Base-by-base conservation (phyloP, 64 coral and sea anemone genomes). In the Hydrozoanthus tunicans region DNA sequence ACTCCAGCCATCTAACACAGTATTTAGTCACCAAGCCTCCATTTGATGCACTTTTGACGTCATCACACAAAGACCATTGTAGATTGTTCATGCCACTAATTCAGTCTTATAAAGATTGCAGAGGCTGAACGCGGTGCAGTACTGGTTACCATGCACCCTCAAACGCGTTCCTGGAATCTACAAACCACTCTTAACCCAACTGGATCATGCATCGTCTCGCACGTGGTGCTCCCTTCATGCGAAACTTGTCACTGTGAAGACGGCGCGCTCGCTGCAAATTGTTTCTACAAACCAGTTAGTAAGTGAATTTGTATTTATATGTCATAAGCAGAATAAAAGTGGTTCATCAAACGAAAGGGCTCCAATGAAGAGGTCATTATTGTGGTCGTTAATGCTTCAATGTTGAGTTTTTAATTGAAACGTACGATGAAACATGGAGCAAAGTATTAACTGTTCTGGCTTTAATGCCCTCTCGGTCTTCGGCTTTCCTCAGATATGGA, bases 101-200 rank as follows among this genome's bases (percentile, higher is more conserved):
- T 43, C 32, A 43, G 32, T 86, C 10, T 24, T 51, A 10, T 85
- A 4, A 56, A 93, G 91, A 13, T 88, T 89, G 17, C 82, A 86
- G 73, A 84, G 77, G 60, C 62, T 86, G 11, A 93, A 93, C 58
- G 62, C 91, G 43, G 83, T 17, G 14, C 65, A 86, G 4, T 93
- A 93, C 58, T 93, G 91, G 91, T 59, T 93, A 51, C 91, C 91
- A 7, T 93, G 91, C 77, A 86, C 81, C 70, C 82, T 93, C 7
- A 93, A 93, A 73, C 60, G 73, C 6, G 11, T 70, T 79, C 91
- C 91, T 79, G 23, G 59, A 14, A 66, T 54, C 8, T 59, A 70
- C 27, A 23, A 78, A 73, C 88, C 59, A 53, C 43, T 93, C 4
- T n/a, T 93, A 27, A 26, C 63, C 32, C 60, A 85, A 25, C 53